Percentiles rank a stretch among this genome's conserved stretches.
These are phyloP conservation scores for Meriones psammophilus DNA, from an alignment of 2,797 vertebrate genomes.

Conservation along the genomic window DNA sequence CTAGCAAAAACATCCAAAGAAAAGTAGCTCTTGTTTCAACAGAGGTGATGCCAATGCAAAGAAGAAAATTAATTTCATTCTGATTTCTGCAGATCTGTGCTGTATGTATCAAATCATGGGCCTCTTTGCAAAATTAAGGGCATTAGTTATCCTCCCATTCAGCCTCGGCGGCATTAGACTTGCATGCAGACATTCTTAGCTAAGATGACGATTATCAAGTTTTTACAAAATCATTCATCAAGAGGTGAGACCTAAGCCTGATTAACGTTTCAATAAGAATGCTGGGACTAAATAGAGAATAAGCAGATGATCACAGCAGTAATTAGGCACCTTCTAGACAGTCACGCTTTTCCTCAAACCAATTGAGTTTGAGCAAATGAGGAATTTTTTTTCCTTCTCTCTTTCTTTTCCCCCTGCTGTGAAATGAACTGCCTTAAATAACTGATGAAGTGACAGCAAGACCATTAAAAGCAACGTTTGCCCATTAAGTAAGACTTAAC, in stretches of 20 bases:
- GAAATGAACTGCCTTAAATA: conserved; percentile 73
- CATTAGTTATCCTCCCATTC: conserved; percentile 82
- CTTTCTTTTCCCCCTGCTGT: conserved; percentile 22
- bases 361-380: conserved; percentile 72
- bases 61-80: conserved; percentile 76
- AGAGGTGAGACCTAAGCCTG: conserved; percentile 83
- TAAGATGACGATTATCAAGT: conserved; percentile 76
- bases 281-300: conserved; percentile 77
- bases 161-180: conserved; percentile 64
- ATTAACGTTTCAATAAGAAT: conserved; percentile 82
- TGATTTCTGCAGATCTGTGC: conserved; percentile 74
- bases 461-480: conserved; percentile 66
- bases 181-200: conserved; percentile 61
- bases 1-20: conserved; percentile 30
- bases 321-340: conserved; percentile 80
- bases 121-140: conserved; percentile 80
- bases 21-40: conserved; percentile 44
- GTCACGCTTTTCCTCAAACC: conserved; percentile 72
- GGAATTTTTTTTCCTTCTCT: conserved; percentile 24
- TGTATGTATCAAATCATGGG: conserved; percentile 74
- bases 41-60: conserved; percentile 64
- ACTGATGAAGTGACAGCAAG: conserved; percentile 75
- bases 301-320: conserved; percentile 63
- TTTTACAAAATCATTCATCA: conserved; percentile 85
- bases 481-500: conserved; percentile 82